Percentiles rank a stretch among this genome's conserved stretches.
These are phyloP conservation scores for Chromoteleia sp. DNA, from an alignment of 2,888 invertebrate species.

Conservation along the genomic window DNA sequence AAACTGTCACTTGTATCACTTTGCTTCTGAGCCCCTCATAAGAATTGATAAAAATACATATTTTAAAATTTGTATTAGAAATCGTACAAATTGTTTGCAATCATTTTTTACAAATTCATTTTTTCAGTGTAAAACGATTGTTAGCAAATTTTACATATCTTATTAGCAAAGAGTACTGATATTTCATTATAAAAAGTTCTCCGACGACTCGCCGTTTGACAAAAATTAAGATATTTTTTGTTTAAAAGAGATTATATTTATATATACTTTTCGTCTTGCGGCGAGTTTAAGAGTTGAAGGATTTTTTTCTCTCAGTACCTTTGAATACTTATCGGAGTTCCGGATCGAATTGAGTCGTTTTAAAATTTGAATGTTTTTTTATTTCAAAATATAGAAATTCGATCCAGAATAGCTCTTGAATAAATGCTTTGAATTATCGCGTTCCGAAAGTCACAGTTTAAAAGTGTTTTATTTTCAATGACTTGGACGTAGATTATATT, in stretches of 20 bases:
- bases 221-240: background rate
- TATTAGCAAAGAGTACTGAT: background rate
- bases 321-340: background rate
- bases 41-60: background rate
- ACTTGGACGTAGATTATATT: background rate
- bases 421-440: slow-evolving; percentile 1
- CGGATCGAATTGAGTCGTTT: background rate
- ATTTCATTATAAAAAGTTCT: background rate
- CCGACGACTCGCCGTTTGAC: background rate
- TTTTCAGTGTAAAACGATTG: background rate
- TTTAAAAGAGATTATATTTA: slow-evolving; percentile 15
- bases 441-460: background rate
- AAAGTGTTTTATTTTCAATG: background rate
- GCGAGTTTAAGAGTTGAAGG: background rate
- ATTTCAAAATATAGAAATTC: background rate
- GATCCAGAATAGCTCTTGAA: background rate
- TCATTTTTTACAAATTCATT: background rate
- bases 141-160: slow-evolving; percentile 21
- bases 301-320: background rate
- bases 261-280: background rate
- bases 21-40: too few relatives aligned
- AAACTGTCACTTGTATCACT: too few relatives aligned
- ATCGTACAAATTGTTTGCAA: too few relatives aligned
- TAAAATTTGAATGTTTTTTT: background rate
- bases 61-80: too few relatives aligned